Evolutionary conservation across 2,888 invertebrate species (phyloP).

Genomic region (Apantesis nais): DNA sequence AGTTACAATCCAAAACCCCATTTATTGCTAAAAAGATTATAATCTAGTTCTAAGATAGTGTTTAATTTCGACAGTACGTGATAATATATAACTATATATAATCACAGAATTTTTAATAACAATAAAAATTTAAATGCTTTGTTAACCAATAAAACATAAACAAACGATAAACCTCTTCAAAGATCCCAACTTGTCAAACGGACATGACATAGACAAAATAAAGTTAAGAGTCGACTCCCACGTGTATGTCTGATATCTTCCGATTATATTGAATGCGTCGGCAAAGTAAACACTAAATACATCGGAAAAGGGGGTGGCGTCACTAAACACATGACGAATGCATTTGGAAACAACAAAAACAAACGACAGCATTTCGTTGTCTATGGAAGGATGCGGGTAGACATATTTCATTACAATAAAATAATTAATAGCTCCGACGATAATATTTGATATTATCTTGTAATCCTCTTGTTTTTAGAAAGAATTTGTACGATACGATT

Average conservation of each 20-base stretch:
- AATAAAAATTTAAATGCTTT: not conserved
- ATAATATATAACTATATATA: not conserved
- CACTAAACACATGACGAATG: slow-evolving; percentile 62
- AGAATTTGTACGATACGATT: slow-evolving; percentile 2
- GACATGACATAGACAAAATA: slow-evolving; percentile 34
- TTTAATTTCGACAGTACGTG: not conserved
- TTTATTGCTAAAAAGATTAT: not conserved
- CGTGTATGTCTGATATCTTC: slow-evolving; percentile 42
- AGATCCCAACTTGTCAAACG: slow-evolving; percentile 19
- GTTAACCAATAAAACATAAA: slow-evolving; percentile 8
- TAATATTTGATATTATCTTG: slow-evolving; percentile 36
- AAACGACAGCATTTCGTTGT: slow-evolving; percentile 63
- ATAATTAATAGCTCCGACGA: slow-evolving; percentile 53
- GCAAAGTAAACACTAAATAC: slow-evolving; percentile 24
- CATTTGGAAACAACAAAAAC: slow-evolving; percentile 68
- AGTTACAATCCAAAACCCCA: too few species aligned
- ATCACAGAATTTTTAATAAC: slow-evolving; percentile 13
- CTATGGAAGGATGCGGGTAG: slow-evolving; percentile 63
- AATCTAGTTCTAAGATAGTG: not conserved
- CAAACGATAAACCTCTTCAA: slow-evolving; percentile 14
- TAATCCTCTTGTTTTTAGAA: slow-evolving; percentile 27
- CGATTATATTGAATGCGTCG: slow-evolving; percentile 39
- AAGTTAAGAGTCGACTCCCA: slow-evolving; percentile 30
- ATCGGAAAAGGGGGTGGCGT: slow-evolving; percentile 42
- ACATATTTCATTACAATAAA: slow-evolving; percentile 58